phyloP scores from a whole-genome alignment of 2,113 vertebrate species.

The Zosterops hypoxanthus region DNA sequence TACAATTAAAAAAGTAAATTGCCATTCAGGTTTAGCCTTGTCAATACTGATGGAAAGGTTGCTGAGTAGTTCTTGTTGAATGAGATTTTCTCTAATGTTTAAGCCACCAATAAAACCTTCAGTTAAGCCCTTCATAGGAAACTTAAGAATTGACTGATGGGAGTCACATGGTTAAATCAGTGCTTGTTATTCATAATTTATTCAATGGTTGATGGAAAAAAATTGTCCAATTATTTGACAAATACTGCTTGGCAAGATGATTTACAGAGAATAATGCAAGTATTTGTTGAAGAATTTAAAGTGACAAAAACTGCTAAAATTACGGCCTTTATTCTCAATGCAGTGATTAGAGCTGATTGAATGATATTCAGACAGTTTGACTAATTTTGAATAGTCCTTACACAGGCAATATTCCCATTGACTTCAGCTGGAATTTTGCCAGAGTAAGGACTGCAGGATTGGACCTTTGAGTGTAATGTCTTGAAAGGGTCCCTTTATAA shows the following conservation, averaged over 20 bases:
- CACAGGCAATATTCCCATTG: constrained; percentile 65
- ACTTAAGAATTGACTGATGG: constrained; percentile 59
- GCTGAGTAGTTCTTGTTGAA: constrained; percentile 33
- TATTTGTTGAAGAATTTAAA: constrained; percentile 68
- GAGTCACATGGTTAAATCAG: constrained; percentile 60
- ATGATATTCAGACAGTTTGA: constrained; percentile 67
- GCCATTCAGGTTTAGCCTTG: not conserved
- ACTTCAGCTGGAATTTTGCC: constrained; percentile 68
- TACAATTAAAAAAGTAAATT: not conserved
- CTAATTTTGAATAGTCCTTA: constrained; percentile 67
- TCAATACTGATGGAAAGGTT: constrained; percentile 21
- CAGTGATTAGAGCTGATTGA: constrained; percentile 72
- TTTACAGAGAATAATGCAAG: constrained; percentile 65
- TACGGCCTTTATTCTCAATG: constrained; percentile 61
- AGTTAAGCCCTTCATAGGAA: constrained; percentile 45
- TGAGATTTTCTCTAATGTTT: constrained; percentile 39
- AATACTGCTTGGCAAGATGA: constrained; percentile 66
- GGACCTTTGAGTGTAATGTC: constrained; percentile 56
- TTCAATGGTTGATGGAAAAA: constrained; percentile 69
- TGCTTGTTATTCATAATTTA: constrained; percentile 71
- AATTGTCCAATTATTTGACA: constrained; percentile 68
- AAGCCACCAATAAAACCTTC: constrained; percentile 29
- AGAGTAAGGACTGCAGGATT: constrained; percentile 34
- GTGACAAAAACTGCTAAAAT: constrained; percentile 65
- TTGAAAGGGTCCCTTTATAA: constrained; percentile 56